phyloP scores from a whole-genome alignment of 2,888 invertebrate genomes.

The Drosophila siamana region DNA sequence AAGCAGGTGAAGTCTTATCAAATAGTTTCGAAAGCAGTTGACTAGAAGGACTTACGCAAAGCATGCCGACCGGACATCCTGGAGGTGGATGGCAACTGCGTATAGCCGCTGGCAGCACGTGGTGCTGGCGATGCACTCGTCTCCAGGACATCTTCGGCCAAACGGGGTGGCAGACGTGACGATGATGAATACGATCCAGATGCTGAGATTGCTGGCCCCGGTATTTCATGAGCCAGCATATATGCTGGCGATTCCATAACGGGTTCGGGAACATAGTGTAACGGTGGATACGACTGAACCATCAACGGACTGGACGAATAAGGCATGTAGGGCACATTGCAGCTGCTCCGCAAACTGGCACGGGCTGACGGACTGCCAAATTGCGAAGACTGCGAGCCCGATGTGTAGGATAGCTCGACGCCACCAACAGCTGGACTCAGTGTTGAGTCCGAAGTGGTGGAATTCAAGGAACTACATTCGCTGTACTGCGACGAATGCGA shows the following conservation, averaged over 20 bases:
- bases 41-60: slow-evolving; percentile 73
- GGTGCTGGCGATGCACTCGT: slow-evolving; percentile 35
- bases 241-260: neutral
- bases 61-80: slow-evolving; percentile 70
- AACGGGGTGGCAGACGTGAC: slow-evolving; percentile 72
- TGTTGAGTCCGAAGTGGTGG: slow-evolving; percentile 83
- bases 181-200: slow-evolving; percentile 80
- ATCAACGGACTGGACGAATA: slow-evolving; percentile 82
- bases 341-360: slow-evolving; percentile 76
- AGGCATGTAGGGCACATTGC: slow-evolving; percentile 81
- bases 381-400: slow-evolving; percentile 77
- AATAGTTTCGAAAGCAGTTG: neutral
- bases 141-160: slow-evolving; percentile 55
- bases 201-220: neutral
- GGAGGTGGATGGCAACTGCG: slow-evolving; percentile 77
- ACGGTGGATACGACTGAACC: slow-evolving; percentile 84
- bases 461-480: slow-evolving; percentile 83
- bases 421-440: slow-evolving; percentile 82
- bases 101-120: slow-evolving; percentile 51
- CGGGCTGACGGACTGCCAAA: slow-evolving; percentile 79
- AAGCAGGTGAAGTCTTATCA: neutral
- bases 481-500: slow-evolving; percentile 83
- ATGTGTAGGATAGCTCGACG: slow-evolving; percentile 68
- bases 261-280: neutral
- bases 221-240: neutral